Percentiles rank a stretch among this genome's conserved stretches.
phyloP scores from a whole-genome alignment of 1,140 invertebrate species.

The Drosophila tropicalis region DNA sequence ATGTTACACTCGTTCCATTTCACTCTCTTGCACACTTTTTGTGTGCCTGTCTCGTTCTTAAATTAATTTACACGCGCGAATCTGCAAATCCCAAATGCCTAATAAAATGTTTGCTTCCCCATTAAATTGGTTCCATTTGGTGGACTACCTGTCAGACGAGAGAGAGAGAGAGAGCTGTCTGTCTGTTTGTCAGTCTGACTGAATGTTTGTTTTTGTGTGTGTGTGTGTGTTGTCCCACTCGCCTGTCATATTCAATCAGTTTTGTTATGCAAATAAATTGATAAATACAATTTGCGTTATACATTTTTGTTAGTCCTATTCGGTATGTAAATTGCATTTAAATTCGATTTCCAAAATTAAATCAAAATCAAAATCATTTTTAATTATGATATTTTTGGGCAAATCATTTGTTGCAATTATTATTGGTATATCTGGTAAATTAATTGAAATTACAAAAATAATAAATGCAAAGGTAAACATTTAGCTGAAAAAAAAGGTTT shows the following conservation, averaged over 20 bases:
- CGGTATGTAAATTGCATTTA: slow-evolving; percentile 43
- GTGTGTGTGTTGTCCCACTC: neutral
- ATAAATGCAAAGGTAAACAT: neutral
- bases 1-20: slow-evolving; percentile 51
- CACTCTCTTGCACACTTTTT: slow-evolving; percentile 8
- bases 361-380: slow-evolving; percentile 17
- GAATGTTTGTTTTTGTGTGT: neutral
- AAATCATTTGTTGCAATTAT: neutral
- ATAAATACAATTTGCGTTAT: slow-evolving; percentile 55
- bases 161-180: no score
- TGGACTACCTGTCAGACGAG: neutral
- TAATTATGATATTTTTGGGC: neutral
- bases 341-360: slow-evolving; percentile 42
- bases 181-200: neutral
- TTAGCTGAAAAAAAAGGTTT: neutral
- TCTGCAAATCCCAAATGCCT: slow-evolving; percentile 63
- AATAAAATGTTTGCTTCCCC: slow-evolving; percentile 56
- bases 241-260: slow-evolving; percentile 69
- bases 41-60: slow-evolving; percentile 37
- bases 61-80: slow-evolving; percentile 72
- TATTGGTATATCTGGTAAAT: neutral
- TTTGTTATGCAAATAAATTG: slow-evolving; percentile 76
- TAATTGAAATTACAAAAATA: slow-evolving; percentile 3
- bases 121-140: slow-evolving; percentile 41
- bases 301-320: slow-evolving; percentile 49